Conservation (phyloP, 2,888 invertebrate genomes). For the Agapostemon virescens region DNA sequence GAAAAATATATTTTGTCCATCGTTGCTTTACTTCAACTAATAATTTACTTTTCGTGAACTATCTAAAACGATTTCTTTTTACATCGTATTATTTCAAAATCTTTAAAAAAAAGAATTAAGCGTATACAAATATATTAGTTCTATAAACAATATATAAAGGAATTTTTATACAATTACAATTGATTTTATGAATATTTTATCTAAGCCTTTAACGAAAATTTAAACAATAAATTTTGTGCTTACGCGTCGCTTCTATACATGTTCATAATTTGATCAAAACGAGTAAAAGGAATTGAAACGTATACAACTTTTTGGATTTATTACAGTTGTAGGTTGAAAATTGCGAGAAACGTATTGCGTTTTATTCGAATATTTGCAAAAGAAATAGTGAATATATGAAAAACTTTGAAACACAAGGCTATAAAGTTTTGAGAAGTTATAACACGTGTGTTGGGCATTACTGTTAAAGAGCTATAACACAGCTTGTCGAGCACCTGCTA, state of each 20-base stretch:
- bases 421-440: conserved; percentile 48
- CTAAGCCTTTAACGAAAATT: neutral
- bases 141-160: too few relatives aligned
- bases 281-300: neutral
- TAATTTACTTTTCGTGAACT: too few relatives aligned
- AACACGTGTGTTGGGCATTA: conserved; percentile 49
- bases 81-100: too few relatives aligned
- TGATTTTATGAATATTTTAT: neutral
- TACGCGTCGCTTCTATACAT: neutral
- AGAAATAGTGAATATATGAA: neutral
- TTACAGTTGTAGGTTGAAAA: neutral
- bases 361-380: neutral
- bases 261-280: neutral
- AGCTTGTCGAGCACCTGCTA: conserved; percentile 57
- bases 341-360: neutral
- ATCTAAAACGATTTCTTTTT: too few relatives aligned
- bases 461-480: conserved; percentile 60
- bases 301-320: neutral
- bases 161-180: too few relatives aligned
- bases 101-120: too few relatives aligned
- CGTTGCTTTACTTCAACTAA: too few relatives aligned
- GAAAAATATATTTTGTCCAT: too few relatives aligned
- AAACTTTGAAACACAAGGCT: conserved; percentile 28
- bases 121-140: too few relatives aligned
- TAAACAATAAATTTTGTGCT: neutral